Percentiles rank a stretch among this genome's conserved stretches.
These are phyloP conservation scores for Celastrina argiolus DNA, from an alignment of 2,888 invertebrate genomes.

Conservation along the genomic window DNA sequence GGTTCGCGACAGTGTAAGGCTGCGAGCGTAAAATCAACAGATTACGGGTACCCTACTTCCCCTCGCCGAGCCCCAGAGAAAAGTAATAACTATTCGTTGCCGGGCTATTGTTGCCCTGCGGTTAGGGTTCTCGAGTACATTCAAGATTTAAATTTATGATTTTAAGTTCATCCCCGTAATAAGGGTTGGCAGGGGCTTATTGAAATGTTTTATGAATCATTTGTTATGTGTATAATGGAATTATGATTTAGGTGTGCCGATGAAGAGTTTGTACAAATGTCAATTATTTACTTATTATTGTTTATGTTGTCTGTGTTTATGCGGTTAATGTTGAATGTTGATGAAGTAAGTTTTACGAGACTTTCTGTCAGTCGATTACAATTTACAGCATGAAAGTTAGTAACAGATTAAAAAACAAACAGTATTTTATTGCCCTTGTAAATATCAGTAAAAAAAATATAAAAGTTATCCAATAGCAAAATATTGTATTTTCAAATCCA, in stretches of 20 bases:
- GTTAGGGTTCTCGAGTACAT: slow-evolving; percentile 61
- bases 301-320: neutral
- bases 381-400: neutral
- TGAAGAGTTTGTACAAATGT: neutral
- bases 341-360: neutral
- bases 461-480: neutral
- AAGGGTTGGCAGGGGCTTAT: slow-evolving; percentile 33
- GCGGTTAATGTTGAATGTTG: neutral
- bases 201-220: slow-evolving; percentile 26
- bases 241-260: slow-evolving; percentile 10
- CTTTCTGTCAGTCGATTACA: neutral
- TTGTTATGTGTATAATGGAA: slow-evolving; percentile 8
- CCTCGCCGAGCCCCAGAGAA: slow-evolving; percentile 52
- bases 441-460: neutral
- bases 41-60: slow-evolving; percentile 59
- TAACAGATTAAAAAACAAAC: neutral
- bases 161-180: slow-evolving; percentile 30
- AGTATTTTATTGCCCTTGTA: neutral
- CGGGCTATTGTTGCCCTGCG: slow-evolving; percentile 63
- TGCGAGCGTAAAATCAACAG: slow-evolving; percentile 76
- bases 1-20: slow-evolving; percentile 51
- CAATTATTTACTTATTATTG: neutral
- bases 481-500: neutral
- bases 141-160: slow-evolving; percentile 34
- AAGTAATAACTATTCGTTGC: slow-evolving; percentile 66